phyloP scores from a whole-genome alignment of 2,888 invertebrate species.

The Chymomyza amoena region DNA sequence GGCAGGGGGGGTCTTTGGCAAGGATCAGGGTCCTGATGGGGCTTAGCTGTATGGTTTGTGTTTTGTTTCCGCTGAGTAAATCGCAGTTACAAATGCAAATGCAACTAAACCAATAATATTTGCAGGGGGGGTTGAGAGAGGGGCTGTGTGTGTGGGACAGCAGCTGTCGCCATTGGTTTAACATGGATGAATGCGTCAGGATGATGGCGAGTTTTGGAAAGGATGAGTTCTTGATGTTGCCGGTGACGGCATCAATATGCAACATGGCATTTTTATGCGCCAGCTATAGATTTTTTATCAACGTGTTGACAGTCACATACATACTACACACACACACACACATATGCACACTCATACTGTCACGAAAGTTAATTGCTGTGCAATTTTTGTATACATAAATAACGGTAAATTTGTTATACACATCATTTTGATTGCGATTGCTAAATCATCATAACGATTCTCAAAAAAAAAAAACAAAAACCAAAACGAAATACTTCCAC shows the following conservation, averaged over 20 bases:
- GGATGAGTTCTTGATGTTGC: not conserved
- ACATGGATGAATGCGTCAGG: slow-evolving; percentile 20
- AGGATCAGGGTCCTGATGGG: not conserved
- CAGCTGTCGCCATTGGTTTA: slow-evolving; percentile 56
- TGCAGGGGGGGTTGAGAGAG: slow-evolving; percentile 10
- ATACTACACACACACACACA: slow-evolving; percentile 11
- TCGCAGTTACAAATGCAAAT: slow-evolving; percentile 72
- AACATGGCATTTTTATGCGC: slow-evolving; percentile 50
- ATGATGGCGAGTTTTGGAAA: not conserved
- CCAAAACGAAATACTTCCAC: slow-evolving; percentile 42
- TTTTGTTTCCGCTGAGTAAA: slow-evolving; percentile 68
- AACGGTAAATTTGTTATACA: slow-evolving; percentile 72
- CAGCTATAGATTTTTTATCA: slow-evolving; percentile 31
- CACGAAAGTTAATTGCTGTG: slow-evolving; percentile 68
- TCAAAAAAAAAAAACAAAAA: not conserved
- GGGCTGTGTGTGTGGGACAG: slow-evolving; percentile 14
- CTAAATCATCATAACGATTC: slow-evolving; percentile 57
- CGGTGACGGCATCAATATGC: slow-evolving; percentile 45
- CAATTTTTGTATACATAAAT: slow-evolving; percentile 72
- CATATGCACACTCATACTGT: slow-evolving; percentile 18
- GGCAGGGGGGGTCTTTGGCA: not conserved
- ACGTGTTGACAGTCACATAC: slow-evolving; percentile 11
- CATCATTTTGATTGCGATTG: slow-evolving; percentile 69
- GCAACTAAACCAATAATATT: slow-evolving; percentile 73
- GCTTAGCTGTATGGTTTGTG: slow-evolving; percentile 51